Evolutionary conservation across 2,888 invertebrate genomes (phyloP), one percentile per base, ranked within the genome.

Genomic region (Hypomecis atomaria): DNA sequence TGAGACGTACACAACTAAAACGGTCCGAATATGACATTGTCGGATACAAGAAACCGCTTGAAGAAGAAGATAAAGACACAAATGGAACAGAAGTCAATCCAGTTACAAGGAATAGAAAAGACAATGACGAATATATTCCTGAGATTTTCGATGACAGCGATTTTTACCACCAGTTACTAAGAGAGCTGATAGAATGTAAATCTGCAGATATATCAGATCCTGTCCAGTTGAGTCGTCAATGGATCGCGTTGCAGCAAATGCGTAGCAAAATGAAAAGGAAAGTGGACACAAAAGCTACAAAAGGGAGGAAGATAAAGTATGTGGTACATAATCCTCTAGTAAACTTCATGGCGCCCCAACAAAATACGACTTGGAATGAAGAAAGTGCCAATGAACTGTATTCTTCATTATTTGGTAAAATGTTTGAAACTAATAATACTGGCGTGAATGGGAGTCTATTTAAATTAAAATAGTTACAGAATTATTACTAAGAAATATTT

Each of bases 141-240:
- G 97, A 99, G 89, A 97, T 99, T 77, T 99, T 98, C 89, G 99
- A 99, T 85, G 99, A 99, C 81, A 97, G 97, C 77, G 99, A 99
- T 83, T 99, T 99, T 85, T 99, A 99, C 87, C 98, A 99, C 86
- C 97, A 98, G 78, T 92, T 99, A 59, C 89, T 99, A 48, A 93
- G 98, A 69, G 98, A 99, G 84, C 90, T 99, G 44, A 98, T 99
- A 69, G 98, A 99, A 84, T 96, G 96, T 71, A 98, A 98, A 87
- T 96, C 98, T 0, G 95, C 96, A 4, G 96, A 96, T 77, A 94
- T 97, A 8, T 96, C 96, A 0, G 98, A 98, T 89, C 97, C 98
- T 0, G 94, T 96, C 7, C 97, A 97, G 75, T 93, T 98, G 48
- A 96, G 97, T 81, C 95, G 97, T 71, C 98, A 98, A 78, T 98